These are phyloP conservation scores for Acronicta leporina DNA, from an alignment of 2,888 invertebrate species.

Conservation along the genomic window DNA sequence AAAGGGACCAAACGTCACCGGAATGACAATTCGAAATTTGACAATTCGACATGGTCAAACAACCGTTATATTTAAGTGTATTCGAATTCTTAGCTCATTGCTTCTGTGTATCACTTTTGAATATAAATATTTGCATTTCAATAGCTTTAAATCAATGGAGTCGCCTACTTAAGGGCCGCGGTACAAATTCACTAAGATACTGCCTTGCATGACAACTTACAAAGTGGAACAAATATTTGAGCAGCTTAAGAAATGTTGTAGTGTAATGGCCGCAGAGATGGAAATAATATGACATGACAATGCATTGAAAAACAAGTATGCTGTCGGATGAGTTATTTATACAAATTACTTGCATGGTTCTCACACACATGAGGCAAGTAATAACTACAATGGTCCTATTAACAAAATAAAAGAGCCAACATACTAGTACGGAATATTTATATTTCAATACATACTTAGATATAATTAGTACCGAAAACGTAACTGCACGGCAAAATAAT, in stretches of 20 bases:
- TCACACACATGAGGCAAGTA: conserved; percentile 1
- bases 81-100: conserved; percentile 62
- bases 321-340: conserved; percentile 26
- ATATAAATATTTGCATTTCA: conserved; percentile 61
- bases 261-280: conserved; percentile 21
- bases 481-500: too few relatives aligned
- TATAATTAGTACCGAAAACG: too few relatives aligned
- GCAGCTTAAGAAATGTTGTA: conserved; percentile 27
- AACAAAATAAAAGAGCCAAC: not conserved
- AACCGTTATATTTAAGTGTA: conserved; percentile 64
- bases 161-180: conserved; percentile 51
- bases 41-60: conserved; percentile 55
- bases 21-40: conserved; percentile 66
- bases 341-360: conserved; percentile 23
- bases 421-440: too few relatives aligned
- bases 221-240: conserved; percentile 49
- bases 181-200: conserved; percentile 36
- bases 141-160: conserved; percentile 47
- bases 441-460: too few relatives aligned
- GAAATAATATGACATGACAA: conserved; percentile 40
- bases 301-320: conserved; percentile 12
- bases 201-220: conserved; percentile 48
- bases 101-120: conserved; percentile 50
- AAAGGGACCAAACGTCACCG: conserved; percentile 61
- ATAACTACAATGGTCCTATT: not conserved